phyloP scores from a whole-genome alignment of 2,113 vertebrate genomes.

The Rhinoptilus africanus region DNA sequence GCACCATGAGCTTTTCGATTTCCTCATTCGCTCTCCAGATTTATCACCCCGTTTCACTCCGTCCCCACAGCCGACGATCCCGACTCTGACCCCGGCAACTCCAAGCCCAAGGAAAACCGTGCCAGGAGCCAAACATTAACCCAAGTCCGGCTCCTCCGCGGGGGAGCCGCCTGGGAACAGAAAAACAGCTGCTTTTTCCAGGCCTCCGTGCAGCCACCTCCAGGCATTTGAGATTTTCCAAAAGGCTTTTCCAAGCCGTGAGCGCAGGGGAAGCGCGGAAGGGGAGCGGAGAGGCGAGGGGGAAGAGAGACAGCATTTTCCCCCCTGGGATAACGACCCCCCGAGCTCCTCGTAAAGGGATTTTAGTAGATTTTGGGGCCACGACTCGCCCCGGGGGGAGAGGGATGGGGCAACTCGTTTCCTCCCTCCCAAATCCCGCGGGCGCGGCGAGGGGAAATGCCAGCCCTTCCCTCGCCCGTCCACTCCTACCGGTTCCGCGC shows the following conservation, averaged over 20 bases:
- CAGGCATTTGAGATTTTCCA: not conserved
- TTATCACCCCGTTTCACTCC: not conserved
- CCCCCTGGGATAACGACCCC: accelerated
- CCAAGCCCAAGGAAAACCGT: not conserved
- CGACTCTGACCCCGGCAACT: not conserved
- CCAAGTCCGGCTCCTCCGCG: not conserved
- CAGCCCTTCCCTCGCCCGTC: not conserved
- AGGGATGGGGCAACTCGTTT: not conserved
- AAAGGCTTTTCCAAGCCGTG: not conserved
- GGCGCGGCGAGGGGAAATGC: not conserved
- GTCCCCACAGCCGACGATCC: not conserved
- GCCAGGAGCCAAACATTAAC: not conserved
- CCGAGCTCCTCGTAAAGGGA: not conserved
- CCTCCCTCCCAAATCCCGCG: not conserved
- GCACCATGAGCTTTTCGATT: accelerated
- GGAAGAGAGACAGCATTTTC: not conserved
- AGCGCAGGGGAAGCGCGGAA: not conserved
- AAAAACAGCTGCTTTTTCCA: not conserved
- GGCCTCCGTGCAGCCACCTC: not conserved
- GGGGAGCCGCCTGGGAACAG: not conserved
- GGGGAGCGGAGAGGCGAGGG: not conserved
- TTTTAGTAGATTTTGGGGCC: not conserved
- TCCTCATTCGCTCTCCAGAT: not conserved
- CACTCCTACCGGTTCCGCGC: not conserved
- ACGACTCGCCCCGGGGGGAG: not conserved